Base-by-base conservation (phyloP, 2,113 vertebrate species). In the Nibea coibor region DNA sequence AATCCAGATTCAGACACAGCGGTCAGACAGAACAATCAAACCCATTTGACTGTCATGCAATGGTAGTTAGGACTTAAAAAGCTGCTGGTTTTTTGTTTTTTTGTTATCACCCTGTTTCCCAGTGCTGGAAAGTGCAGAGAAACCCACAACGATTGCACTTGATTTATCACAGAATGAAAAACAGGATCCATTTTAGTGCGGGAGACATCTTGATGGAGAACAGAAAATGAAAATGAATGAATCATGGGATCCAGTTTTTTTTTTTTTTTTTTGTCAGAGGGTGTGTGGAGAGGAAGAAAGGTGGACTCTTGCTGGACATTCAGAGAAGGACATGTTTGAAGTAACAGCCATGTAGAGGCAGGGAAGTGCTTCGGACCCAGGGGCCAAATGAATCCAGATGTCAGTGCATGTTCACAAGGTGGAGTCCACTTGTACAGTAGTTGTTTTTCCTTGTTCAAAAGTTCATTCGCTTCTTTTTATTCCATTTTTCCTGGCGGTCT, bases 361-460 rank as follows among this genome's bases (percentile, higher is more conserved):
- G 71, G 70, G 84, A 91, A 88, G 83, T 86, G 64, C 56, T 80
- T 53, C 3, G 88, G 83, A 59, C 81, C 87, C 72, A 57, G 84
- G 79, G 91, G 87, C 92, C 88, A 90, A 93, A 88, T 89, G 80
- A 84, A 92, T 90, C 91, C 92, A 93, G 91, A 94, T 93, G 91
- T 93, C 63, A 69, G 66, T 43, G 51, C 81, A 53, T 91, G 88
- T 89, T 92, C 87, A 74, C 84, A 88, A 92, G 86, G 89, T 92
- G 88, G 89, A 89, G 81, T 82, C 87, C 69, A 61, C 80, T 88
- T 87, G 82, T 90, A 90, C 90, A 86, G 90, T 91, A 93, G 87
- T 90, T 89, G 73, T 88, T 89, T 89, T 89, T 86, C 77, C 85
- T 84, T 87, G 79, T 90, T 91, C 80, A 87, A 84, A 86, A 87